A percentile compares a stretch with the other conserved stretches of the same genome.
Evolutionary conservation across 2,888 invertebrate genomes (phyloP).

Genomic region (Stomorhina lunata): DNA sequence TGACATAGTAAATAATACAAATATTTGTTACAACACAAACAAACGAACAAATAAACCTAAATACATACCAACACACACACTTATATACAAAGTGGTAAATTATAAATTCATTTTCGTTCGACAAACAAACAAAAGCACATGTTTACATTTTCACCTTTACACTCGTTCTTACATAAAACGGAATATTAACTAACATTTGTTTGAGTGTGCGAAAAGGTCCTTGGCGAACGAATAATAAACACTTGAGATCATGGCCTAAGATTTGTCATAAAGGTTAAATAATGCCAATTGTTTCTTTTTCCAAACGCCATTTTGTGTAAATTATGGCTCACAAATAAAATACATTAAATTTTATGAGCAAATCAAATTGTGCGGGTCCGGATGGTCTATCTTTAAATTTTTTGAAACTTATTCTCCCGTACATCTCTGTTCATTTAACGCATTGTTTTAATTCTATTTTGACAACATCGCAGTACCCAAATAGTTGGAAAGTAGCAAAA

Average conservation of each 20-base stretch:
- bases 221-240: neutral
- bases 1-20: neutral
- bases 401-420: neutral
- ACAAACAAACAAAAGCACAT: neutral
- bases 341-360: conserved; percentile 31
- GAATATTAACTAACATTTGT: neutral
- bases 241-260: neutral
- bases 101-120: neutral
- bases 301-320: neutral
- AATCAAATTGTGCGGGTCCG: neutral
- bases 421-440: too few relatives aligned
- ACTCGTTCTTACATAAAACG: neutral
- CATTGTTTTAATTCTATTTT: too few relatives aligned
- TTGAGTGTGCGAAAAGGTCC: neutral
- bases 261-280: neutral
- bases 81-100: neutral
- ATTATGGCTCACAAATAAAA: conserved; percentile 35
- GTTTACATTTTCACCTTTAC: neutral
- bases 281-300: neutral
- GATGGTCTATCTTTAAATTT: neutral
- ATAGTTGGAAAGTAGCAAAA: too few relatives aligned
- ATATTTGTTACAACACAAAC: neutral
- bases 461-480: too few relatives aligned
- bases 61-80: neutral
- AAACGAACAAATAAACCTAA: neutral